These are phyloP conservation scores for Macrochelys suwanniensis DNA, from an alignment of 2,797 vertebrate species.

Conservation along the genomic window DNA sequence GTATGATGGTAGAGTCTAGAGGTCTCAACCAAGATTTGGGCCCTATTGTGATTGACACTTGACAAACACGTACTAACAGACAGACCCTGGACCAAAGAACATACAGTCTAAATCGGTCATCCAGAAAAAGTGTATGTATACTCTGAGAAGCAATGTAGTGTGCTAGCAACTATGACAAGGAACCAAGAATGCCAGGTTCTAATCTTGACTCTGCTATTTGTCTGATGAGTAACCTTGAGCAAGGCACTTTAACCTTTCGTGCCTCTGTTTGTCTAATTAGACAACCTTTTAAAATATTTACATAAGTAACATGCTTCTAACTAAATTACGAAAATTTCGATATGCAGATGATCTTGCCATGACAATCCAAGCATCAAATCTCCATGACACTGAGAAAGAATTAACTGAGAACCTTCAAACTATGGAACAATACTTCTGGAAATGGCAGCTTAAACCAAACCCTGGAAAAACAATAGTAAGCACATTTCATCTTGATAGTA, in stretches of 20 bases:
- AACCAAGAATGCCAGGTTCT: neutral
- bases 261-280: neutral
- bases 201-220: neutral
- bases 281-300: neutral
- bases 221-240: neutral
- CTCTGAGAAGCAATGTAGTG: neutral
- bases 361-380: too few relatives aligned
- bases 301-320: too few relatives aligned
- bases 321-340: too few relatives aligned
- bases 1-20: neutral
- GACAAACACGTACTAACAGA: neutral
- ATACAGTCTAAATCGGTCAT: neutral
- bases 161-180: neutral
- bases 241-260: neutral
- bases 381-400: too few relatives aligned
- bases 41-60: neutral
- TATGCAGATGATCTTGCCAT: too few relatives aligned
- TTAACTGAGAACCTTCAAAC: too few relatives aligned
- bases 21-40: neutral
- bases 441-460: too few relatives aligned
- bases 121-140: neutral
- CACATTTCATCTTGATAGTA: neutral
- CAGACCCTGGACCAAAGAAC: neutral
- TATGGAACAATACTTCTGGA: too few relatives aligned
- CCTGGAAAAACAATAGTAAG: too few relatives aligned